Evolutionary conservation across 2,113 vertebrate genomes (phyloP).

Genomic region (Sturnus vulgaris): DNA sequence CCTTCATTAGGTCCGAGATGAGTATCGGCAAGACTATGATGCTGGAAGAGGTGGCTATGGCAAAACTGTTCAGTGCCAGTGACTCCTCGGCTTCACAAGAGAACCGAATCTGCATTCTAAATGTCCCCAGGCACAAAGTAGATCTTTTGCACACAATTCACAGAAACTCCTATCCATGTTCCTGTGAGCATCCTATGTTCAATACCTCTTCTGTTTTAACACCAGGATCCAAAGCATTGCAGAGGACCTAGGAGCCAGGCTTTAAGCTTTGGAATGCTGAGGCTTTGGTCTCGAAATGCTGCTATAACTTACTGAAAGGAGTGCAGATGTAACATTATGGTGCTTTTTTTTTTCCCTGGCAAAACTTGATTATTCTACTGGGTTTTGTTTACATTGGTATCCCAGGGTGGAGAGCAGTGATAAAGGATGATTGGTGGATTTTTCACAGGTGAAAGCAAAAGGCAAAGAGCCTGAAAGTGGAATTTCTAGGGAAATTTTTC

Average conservation of each 20-base stretch:
- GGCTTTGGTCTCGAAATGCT: not conserved
- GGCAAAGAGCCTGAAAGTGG: not conserved
- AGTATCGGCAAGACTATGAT: constrained; percentile 82
- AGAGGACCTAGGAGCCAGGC: not conserved
- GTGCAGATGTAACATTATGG: not conserved
- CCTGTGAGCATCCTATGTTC: not conserved
- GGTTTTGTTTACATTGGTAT: constrained; percentile 22
- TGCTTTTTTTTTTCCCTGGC: not conserved
- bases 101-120: not conserved
- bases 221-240: not conserved
- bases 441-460: not conserved
- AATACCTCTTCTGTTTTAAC: not conserved
- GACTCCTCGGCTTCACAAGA: not conserved
- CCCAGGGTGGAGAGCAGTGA: not conserved
- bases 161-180: not conserved
- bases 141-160: not conserved
- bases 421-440: not conserved
- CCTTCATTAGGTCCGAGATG: constrained; percentile 74
- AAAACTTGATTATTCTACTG: constrained; percentile 11
- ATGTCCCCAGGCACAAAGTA: not conserved
- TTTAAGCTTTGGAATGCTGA: not conserved
- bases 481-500: not conserved
- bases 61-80: constrained; percentile 75
- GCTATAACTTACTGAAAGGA: not conserved
- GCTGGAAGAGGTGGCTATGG: constrained; percentile 86